phyloP scores from a whole-genome alignment of 1,140 invertebrate species.

The Bombus terrestris region DNA sequence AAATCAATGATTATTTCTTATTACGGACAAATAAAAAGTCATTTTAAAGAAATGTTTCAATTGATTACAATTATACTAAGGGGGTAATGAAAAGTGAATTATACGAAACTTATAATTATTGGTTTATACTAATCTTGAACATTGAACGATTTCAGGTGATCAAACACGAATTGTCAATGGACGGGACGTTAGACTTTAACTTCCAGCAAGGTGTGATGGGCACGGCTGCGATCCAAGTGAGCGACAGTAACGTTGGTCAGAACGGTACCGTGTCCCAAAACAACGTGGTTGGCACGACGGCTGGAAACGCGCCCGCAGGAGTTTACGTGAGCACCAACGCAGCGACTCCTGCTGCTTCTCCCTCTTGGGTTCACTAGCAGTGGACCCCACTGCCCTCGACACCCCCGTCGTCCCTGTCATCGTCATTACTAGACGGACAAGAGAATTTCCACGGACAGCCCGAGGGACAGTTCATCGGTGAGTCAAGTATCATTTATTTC shows the following conservation, averaged over 20 bases:
- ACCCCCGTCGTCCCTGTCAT: constrained; percentile 66
- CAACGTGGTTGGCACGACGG: constrained; percentile 64
- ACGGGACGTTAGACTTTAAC: constrained; percentile 96
- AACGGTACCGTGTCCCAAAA: constrained; percentile 68
- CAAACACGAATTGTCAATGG: constrained; percentile 95
- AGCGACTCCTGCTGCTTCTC: constrained; percentile 84
- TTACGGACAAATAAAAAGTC: too few species aligned
- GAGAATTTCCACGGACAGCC: constrained; percentile 67
- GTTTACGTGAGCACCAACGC: constrained; percentile 81
- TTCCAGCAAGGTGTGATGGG: constrained; percentile 84
- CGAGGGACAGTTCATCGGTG: constrained; percentile 74
- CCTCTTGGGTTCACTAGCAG: constrained; percentile 88
- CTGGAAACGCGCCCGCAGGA: constrained; percentile 70
- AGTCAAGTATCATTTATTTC: constrained; percentile 52
- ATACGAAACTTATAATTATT: too few species aligned
- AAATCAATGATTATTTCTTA: neutral
- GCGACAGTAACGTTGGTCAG: constrained; percentile 69
- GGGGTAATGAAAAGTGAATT: too few species aligned
- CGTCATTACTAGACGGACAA: constrained; percentile 67
- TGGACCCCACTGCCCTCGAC: constrained; percentile 76
- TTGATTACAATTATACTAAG: neutral
- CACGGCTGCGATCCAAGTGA: constrained; percentile 68
- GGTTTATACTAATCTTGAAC: too few species aligned
- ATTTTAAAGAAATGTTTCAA: neutral
- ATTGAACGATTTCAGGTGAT: constrained; percentile 86